Evolutionary conservation across 2,113 vertebrate species (phyloP), one percentile per base, ranked within the genome.

Genomic region (Caracal caracal): DNA sequence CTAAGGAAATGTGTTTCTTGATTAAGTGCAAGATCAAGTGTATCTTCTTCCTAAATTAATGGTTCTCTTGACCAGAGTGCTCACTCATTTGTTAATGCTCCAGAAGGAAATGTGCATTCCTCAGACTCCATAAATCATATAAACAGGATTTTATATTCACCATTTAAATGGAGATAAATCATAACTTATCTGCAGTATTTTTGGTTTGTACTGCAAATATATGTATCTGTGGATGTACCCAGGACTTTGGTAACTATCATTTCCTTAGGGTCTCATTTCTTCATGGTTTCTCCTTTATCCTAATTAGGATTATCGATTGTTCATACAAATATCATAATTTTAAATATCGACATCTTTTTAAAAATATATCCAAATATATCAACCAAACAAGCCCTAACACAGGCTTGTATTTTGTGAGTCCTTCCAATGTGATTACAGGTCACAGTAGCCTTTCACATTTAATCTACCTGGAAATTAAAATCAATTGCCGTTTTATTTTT

Each of bases 21-120:
- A 88, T 95, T 96, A 97, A 92, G 51, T 85, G 11, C 24, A 96
- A 93, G 79, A 96, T 92, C 83, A 93, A 97, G 75, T 93, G 51
- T 82, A 90, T 95, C 90, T 92, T 97, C 76, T 95, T 80, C 33
- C 35, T 43, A 97, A 97, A 96, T 97, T 83, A 96, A 94, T 97
- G 10, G 3, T 90, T 76, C 78, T 90, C 61, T 90, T 95, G 65
- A 81, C 81, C 47, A 94, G 78, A 94, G 11, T 90, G 65, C 6
- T 93, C 84, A 90, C 16, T 96, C 73, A 86, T 90, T 97, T 96
- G 81, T 92, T 97, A 96, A 90, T 66, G 16, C 16, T 88, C n/a
- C 11, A 30, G 88, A 90, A 94, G 63, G 17, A 91, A 89, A 95
- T 90, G 13, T 92, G 19, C 30, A 75, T 88, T 97, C 95, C 49